Evolutionary conservation across 2,797 vertebrate genomes (phyloP).

Genomic region (Botia kubotai): DNA sequence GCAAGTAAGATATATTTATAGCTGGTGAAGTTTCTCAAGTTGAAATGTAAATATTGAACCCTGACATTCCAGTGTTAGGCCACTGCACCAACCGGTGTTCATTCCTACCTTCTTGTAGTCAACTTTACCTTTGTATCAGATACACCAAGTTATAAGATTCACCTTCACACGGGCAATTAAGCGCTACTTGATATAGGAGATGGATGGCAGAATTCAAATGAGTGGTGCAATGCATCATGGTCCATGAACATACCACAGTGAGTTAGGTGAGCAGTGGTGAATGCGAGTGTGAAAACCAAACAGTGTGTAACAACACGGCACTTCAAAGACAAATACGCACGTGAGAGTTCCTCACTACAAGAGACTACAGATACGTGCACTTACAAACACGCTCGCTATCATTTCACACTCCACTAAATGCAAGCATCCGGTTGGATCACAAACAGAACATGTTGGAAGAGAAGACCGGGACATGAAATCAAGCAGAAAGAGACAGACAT

Average conservation of each 20-base stretch:
- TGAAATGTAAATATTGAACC: background rate
- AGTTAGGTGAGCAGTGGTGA: constrained; percentile 59
- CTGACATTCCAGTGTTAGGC: background rate
- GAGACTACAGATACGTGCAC: constrained; percentile 29
- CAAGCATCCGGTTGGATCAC: constrained; percentile 38
- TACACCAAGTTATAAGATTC: constrained; percentile 1
- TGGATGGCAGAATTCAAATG: constrained; percentile 55
- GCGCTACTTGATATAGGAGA: constrained; percentile 28
- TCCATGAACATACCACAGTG: constrained; percentile 56
- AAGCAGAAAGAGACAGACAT: constrained; percentile 41
- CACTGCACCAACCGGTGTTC: background rate
- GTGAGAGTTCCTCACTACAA: constrained; percentile 16
- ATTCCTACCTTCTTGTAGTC: background rate
- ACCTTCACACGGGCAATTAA: constrained; percentile 44
- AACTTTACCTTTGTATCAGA: background rate
- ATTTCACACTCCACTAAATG: constrained; percentile 46
- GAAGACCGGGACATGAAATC: constrained; percentile 46
- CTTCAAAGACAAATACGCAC: constrained; percentile 44
- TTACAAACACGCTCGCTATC: constrained; percentile 41
- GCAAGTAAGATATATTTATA: background rate
- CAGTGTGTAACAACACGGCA: constrained; percentile 42
- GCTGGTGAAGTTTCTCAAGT: too few relatives aligned
- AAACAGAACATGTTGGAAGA: constrained; percentile 28
- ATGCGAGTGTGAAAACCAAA: constrained; percentile 58
- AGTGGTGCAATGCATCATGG: constrained; percentile 62